Conservation (phyloP, 2,888 invertebrate species). For the Trissoscelio sp. region DNA sequence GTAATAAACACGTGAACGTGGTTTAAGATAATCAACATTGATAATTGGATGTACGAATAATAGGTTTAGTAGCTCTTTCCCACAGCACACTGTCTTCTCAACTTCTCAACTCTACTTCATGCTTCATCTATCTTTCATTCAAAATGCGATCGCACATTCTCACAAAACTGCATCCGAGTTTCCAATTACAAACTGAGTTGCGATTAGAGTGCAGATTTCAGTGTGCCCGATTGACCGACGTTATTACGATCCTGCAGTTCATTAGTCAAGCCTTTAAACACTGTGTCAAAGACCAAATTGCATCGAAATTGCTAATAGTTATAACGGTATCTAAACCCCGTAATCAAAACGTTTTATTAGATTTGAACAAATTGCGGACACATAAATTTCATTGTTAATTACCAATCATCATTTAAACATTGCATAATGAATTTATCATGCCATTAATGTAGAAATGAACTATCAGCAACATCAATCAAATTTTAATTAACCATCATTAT, state of each 20-base stretch:
- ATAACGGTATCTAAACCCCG: conserved; percentile 13
- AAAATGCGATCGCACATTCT: conserved; percentile 18
- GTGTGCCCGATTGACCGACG: conserved; percentile 44
- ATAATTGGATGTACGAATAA: conserved; percentile 32
- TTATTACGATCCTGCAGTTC: conserved; percentile 61
- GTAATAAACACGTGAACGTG: conserved; percentile 14
- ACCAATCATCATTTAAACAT: background rate
- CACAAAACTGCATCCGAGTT: conserved; percentile 43
- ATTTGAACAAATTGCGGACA: conserved; percentile 11
- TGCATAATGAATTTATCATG: background rate
- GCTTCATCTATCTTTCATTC: conserved; percentile 38
- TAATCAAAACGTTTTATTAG: conserved; percentile 34
- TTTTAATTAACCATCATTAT: background rate
- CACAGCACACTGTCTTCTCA: conserved; percentile 4
- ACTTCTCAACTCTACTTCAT: conserved; percentile 17
- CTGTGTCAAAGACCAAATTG: conserved; percentile 53
- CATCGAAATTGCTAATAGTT: conserved; percentile 31
- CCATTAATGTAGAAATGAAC: conserved; percentile 2
- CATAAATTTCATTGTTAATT: conserved; percentile 6
- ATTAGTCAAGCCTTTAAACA: conserved; percentile 59
- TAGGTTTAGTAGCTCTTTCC: conserved; percentile 8
- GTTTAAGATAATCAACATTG: conserved; percentile 13
- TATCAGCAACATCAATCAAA: background rate
- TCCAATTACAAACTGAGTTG: conserved; percentile 46
- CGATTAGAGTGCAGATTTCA: conserved; percentile 44